Evolutionary conservation across 2,888 invertebrate species (phyloP).

Genomic region (Trissolcus japonicus): DNA sequence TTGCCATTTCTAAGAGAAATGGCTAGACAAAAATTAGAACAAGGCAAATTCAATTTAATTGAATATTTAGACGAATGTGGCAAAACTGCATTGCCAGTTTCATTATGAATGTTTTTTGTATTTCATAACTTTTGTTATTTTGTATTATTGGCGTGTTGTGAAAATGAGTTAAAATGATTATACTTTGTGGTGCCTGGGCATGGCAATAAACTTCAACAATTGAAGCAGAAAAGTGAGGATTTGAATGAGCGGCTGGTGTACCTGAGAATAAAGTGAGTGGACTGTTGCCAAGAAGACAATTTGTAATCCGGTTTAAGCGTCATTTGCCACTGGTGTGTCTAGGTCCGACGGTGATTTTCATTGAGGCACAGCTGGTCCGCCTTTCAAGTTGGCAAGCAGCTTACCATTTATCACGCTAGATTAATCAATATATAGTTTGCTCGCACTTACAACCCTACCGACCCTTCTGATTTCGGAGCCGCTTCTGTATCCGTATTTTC

Average conservation of each 20-base stretch:
- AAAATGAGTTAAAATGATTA: constrained; percentile 12
- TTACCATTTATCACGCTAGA: constrained; percentile 72
- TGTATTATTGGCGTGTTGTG: too few relatives aligned
- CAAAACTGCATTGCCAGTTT: too few relatives aligned
- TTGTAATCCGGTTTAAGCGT: constrained; percentile 58
- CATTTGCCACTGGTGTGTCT: constrained; percentile 54
- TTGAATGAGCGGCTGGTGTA: constrained; percentile 41
- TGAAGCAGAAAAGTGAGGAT: constrained; percentile 51
- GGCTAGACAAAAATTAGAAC: too few relatives aligned
- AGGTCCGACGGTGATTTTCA: constrained; percentile 54
- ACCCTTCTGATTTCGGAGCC: constrained; percentile 1
- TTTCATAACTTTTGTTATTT: too few relatives aligned
- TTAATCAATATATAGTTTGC: constrained; percentile 69
- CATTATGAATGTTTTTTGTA: too few relatives aligned
- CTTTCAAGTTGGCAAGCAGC: constrained; percentile 69
- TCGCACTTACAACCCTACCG: constrained; percentile 54
- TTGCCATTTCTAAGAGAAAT: too few relatives aligned
- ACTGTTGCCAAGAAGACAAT: constrained; percentile 55
- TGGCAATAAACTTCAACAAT: constrained; percentile 45
- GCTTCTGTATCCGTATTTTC: background rate
- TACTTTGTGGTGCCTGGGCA: constrained; percentile 24
- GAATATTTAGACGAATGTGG: too few relatives aligned
- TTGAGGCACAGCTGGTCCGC: constrained; percentile 62
- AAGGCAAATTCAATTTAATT: too few relatives aligned
- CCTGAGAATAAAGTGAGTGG: constrained; percentile 46